Conservation (phyloP, 1,140 invertebrate species). For the Eriocheir sinensis region DNA sequence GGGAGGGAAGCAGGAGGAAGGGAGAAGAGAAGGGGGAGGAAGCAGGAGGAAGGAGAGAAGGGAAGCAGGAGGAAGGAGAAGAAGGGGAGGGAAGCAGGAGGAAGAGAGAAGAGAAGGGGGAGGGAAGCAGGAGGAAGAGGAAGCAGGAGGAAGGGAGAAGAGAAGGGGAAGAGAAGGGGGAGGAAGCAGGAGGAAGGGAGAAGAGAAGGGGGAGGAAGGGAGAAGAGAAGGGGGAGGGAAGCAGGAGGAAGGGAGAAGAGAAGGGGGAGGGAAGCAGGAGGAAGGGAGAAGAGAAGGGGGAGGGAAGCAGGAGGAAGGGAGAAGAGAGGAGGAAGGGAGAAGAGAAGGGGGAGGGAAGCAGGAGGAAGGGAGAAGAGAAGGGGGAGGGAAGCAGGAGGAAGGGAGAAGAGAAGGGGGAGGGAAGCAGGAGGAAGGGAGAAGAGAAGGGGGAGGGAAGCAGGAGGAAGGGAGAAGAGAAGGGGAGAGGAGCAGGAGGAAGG, state of each 20-base stretch:
- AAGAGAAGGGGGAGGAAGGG: not conserved
- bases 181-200: not conserved
- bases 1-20: not conserved
- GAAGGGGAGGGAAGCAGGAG: not conserved
- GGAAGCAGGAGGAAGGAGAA: not conserved
- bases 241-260: too few species aligned
- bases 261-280: too few species aligned
- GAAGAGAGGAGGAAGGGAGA: too few species aligned
- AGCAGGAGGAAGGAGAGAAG: not conserved
- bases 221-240: not conserved
- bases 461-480: not conserved
- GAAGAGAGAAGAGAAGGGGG: not conserved
- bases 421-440: not conserved
- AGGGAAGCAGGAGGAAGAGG: not conserved
- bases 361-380: too few species aligned
- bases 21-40: not conserved
- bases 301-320: too few species aligned
- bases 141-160: not conserved
- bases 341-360: too few species aligned
- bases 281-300: not conserved
- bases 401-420: not conserved
- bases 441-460: not conserved
- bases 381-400: too few species aligned
- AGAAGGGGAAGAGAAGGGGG: not conserved
- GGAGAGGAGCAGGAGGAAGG: not conserved